Conservation (phyloP, 1,140 invertebrate species). For the Eulimnadia texana region DNA sequence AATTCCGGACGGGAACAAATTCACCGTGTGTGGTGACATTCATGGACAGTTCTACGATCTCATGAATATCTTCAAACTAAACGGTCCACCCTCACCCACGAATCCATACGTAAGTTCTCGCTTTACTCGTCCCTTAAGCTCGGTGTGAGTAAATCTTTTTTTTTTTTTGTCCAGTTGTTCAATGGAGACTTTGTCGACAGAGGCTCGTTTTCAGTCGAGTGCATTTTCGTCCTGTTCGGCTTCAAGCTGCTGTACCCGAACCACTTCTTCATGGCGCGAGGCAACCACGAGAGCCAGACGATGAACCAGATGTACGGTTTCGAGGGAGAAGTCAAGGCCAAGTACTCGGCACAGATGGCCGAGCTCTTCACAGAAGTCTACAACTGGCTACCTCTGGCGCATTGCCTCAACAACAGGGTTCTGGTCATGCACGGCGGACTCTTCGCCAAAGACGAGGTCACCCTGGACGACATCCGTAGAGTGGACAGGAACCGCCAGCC, state of each 20-base stretch:
- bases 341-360: constrained; percentile 87
- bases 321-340: constrained; percentile 91
- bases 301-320: constrained; percentile 99
- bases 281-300: constrained; percentile 92
- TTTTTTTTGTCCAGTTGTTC: constrained; percentile 51
- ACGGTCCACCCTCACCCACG: constrained; percentile 80
- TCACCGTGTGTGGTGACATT: constrained; percentile 99
- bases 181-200: constrained; percentile 99
- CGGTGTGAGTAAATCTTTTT: neutral
- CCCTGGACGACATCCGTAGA: constrained; percentile 73
- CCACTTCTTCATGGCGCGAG: constrained; percentile 95
- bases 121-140: neutral
- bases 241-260: constrained; percentile 94
- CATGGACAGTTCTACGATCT: constrained; percentile 99
- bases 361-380: constrained; percentile 97
- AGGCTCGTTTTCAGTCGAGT: constrained; percentile 98
- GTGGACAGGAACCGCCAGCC: constrained; percentile 88
- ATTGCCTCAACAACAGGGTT: constrained; percentile 84
- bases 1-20: constrained; percentile 76
- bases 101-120: constrained; percentile 75
- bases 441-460: constrained; percentile 78
- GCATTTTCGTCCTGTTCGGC: constrained; percentile 93
- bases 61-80: constrained; percentile 93
- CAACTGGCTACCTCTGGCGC: constrained; percentile 89
- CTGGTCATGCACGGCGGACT: constrained; percentile 92